A percentile compares a stretch with the other conserved stretches of the same genome.
phyloP scores from a whole-genome alignment of 1,140 invertebrate species.

The Pomacea maculata region DNA sequence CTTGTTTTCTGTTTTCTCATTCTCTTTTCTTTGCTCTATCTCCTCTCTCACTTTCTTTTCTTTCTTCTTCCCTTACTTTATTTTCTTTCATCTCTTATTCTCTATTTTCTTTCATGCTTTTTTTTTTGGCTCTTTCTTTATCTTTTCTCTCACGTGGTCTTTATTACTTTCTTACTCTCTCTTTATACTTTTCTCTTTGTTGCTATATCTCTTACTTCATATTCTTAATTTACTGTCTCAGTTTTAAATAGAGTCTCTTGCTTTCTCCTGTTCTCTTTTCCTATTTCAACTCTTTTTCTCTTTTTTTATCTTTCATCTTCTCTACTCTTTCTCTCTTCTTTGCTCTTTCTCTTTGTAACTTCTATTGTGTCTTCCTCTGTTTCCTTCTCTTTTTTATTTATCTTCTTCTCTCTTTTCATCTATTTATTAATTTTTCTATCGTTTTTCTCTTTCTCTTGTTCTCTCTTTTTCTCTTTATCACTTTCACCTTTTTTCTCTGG shows the following conservation, averaged over 20 bases:
- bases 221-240: background rate
- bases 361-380: too few relatives aligned
- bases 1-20: background rate
- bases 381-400: background rate
- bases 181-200: background rate
- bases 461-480: background rate
- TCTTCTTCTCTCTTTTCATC: background rate
- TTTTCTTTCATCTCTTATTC: background rate
- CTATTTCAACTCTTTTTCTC: background rate
- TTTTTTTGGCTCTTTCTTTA: background rate
- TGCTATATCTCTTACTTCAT: background rate
- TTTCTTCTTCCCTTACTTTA: too few relatives aligned
- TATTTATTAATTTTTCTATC: background rate
- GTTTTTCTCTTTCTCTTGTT: background rate
- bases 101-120: background rate
- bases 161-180: too few relatives aligned
- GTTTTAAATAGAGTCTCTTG: too few relatives aligned
- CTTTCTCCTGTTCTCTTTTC: background rate
- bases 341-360: background rate
- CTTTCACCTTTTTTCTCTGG: background rate
- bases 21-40: background rate
- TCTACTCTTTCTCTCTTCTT: background rate
- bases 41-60: too few relatives aligned
- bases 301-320: background rate
- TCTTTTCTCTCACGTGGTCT: too few relatives aligned